These are phyloP conservation scores for Choristoneura rosaceana DNA, from an alignment of 2,888 invertebrate species.

Conservation along the genomic window DNA sequence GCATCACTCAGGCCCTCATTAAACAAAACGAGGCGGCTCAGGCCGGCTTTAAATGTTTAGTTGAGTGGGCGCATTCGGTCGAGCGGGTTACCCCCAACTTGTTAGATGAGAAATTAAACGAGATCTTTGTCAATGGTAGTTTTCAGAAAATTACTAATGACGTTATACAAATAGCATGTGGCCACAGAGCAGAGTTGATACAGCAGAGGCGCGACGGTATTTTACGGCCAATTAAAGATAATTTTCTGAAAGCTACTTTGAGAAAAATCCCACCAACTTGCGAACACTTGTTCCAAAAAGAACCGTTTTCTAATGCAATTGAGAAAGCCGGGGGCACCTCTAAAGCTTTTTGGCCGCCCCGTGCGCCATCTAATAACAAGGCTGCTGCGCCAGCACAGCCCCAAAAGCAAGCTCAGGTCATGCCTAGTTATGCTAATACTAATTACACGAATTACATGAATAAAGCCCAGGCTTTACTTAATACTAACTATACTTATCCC, in stretches of 20 bases:
- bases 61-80: neutral
- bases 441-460: neutral
- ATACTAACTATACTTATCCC: neutral
- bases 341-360: constrained; percentile 22
- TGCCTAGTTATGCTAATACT: constrained; percentile 30
- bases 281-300: constrained; percentile 14
- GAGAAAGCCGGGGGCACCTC: constrained; percentile 20
- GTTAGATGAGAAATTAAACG: constrained; percentile 1
- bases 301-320: constrained; percentile 4
- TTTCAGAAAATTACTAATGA: constrained; percentile 13
- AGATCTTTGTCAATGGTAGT: constrained; percentile 7
- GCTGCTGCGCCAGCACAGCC: constrained; percentile 28
- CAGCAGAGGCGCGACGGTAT: too few species aligned
- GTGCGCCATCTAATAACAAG: neutral
- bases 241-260: too few species aligned
- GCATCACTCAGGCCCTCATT: constrained; percentile 10
- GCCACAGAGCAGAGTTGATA: too few species aligned
- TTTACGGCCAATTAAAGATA: too few species aligned
- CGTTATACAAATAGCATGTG: too few species aligned
- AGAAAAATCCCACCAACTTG: neutral
- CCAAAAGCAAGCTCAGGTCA: constrained; percentile 16
- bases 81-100: neutral
- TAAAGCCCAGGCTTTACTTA: too few species aligned
- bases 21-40: constrained; percentile 6
- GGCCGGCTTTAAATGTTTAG: neutral